A percentile compares a stretch with the other conserved stretches of the same genome.
Conservation (phyloP, 2,888 invertebrate species). For the Netelia virgata region DNA sequence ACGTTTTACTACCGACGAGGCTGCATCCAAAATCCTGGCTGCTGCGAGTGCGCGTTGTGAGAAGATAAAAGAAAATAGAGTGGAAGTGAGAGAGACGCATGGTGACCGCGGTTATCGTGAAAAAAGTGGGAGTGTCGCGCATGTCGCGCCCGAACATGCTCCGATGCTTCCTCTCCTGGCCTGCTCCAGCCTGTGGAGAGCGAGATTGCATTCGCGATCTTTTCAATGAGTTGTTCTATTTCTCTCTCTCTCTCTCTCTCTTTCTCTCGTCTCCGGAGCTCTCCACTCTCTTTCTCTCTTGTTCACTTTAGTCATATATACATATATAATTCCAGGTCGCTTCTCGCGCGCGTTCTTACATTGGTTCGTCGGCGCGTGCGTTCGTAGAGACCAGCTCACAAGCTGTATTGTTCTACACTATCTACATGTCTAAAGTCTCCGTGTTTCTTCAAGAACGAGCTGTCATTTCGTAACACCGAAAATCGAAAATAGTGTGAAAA, state of each 20-base stretch:
- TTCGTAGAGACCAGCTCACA: not conserved
- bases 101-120: slow-evolving; percentile 61
- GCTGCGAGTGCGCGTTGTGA: slow-evolving; percentile 67
- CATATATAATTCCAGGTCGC: slow-evolving; percentile 29
- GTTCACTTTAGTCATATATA: not conserved
- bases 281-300: slow-evolving; percentile 24
- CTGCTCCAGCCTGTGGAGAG: slow-evolving; percentile 22
- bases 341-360: slow-evolving; percentile 46
- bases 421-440: not conserved
- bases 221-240: not conserved
- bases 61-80: slow-evolving; percentile 57
- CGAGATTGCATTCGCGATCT: slow-evolving; percentile 20
- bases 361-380: slow-evolving; percentile 36
- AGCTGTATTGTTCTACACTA: not conserved
- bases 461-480: slow-evolving; percentile 52
- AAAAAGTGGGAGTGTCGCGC: slow-evolving; percentile 77
- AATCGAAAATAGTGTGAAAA: slow-evolving; percentile 18
- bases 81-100: slow-evolving; percentile 50
- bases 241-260: slow-evolving; percentile 38
- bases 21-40: not conserved
- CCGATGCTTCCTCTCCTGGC: slow-evolving; percentile 55
- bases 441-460: not conserved
- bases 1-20: not conserved
- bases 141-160: slow-evolving; percentile 70
- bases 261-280: not conserved